Evolutionary conservation across 2,797 vertebrate genomes (phyloP).

Genomic region (Phaenicophaeus curvirostris): DNA sequence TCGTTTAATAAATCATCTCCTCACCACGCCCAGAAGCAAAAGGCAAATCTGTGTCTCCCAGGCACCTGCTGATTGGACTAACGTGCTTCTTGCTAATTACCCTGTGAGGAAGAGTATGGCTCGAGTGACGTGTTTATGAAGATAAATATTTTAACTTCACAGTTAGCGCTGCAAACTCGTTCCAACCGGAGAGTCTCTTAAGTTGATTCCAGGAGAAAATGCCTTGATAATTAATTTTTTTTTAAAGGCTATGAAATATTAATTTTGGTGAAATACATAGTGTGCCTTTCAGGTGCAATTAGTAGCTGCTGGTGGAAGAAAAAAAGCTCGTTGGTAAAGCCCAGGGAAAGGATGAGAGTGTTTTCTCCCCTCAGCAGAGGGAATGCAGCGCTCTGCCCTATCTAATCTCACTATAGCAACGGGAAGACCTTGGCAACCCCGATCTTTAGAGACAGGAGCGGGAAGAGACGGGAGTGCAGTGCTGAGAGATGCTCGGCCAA

Average conservation of each 20-base stretch:
- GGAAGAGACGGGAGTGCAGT: constrained; percentile 35
- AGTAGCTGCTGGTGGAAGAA: neutral
- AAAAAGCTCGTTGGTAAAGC: constrained; percentile 26
- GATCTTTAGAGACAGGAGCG: constrained; percentile 59
- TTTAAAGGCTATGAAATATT: constrained; percentile 23
- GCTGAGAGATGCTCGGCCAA: neutral
- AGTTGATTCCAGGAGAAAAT: constrained; percentile 51
- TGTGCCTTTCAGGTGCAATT: constrained; percentile 29
- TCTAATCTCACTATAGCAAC: constrained; percentile 82
- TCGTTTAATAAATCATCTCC: constrained; percentile 60
- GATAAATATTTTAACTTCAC: constrained; percentile 65
- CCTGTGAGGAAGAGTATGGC: constrained; percentile 21
- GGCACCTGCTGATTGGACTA: constrained; percentile 59
- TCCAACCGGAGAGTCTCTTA: constrained; percentile 2
- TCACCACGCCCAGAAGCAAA: constrained; percentile 55
- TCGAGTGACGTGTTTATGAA: constrained; percentile 36
- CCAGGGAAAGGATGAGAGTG: constrained; percentile 43
- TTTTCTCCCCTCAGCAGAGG: constrained; percentile 56
- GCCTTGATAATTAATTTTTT: neutral
- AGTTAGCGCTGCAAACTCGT: constrained; percentile 4
- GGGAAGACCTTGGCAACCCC: constrained; percentile 75
- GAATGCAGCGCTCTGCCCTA: constrained; percentile 59
- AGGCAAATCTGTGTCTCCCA: constrained; percentile 63
- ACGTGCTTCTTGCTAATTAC: constrained; percentile 51
- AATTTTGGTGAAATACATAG: neutral